A percentile compares a stretch with the other conserved stretches of the same genome.
These are phyloP conservation scores for Hycleus phaleratus DNA, from an alignment of 1,140 invertebrate genomes.

Conservation along the genomic window DNA sequence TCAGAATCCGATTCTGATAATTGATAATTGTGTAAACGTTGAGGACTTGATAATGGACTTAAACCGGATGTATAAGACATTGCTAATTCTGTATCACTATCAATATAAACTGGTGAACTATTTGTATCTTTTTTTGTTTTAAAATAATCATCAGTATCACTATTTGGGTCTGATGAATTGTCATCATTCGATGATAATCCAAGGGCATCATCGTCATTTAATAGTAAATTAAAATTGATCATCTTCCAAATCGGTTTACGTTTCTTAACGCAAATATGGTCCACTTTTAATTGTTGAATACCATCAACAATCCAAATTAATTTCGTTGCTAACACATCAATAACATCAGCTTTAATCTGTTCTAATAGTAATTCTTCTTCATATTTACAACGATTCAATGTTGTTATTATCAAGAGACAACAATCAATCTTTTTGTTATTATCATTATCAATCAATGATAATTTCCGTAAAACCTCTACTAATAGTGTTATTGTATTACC, in stretches of 20 bases:
- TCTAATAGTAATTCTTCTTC: slow-evolving; percentile 27
- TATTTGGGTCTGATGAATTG: no score
- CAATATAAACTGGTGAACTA: no score
- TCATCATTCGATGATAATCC: no score
- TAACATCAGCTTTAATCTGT: slow-evolving; percentile 26
- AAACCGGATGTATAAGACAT: slow-evolving; percentile 6
- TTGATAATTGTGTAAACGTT: neutral
- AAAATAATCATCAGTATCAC: neutral
- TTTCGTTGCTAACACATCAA: slow-evolving; percentile 29
- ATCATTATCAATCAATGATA: neutral
- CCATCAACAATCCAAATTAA: slow-evolving; percentile 24
- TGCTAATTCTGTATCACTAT: neutral
- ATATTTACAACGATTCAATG: slow-evolving; percentile 33
- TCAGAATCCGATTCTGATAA: slow-evolving; percentile 35
- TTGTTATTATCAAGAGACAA: slow-evolving; percentile 27
- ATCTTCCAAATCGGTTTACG: slow-evolving; percentile 2
- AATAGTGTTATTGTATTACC: slow-evolving; percentile 23
- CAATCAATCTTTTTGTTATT: slow-evolving; percentile 15
- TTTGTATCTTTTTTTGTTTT: neutral
- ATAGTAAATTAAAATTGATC: neutral
- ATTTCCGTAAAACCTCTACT: slow-evolving; percentile 23
- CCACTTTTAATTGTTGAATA: neutral
- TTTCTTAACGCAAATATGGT: slow-evolving; percentile 3
- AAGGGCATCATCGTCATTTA: no score
- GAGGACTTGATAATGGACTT: neutral